A percentile compares a stretch with the other conserved stretches of the same genome.
Conservation (phyloP, 2,797 vertebrate genomes). For the Ctenopoma kingsleyae region DNA sequence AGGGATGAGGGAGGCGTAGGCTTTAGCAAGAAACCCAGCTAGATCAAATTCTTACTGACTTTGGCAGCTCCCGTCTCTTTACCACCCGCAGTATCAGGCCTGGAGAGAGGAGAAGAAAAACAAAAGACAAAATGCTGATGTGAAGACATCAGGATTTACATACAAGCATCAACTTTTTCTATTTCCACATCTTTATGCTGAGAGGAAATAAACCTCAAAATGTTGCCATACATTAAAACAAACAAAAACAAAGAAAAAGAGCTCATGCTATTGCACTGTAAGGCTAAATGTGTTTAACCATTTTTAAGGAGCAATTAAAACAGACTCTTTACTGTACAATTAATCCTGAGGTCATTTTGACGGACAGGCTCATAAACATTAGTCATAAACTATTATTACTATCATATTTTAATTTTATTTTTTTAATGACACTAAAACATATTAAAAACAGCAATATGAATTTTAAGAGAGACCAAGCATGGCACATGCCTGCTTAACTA, state of each 20-base stretch:
- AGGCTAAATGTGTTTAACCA: not conserved
- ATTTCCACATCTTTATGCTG: not conserved
- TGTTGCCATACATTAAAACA: not conserved
- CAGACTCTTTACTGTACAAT: not conserved
- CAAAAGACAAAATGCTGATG: not conserved
- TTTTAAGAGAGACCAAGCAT: too few relatives aligned
- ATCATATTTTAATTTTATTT: too few relatives aligned
- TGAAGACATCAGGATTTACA: not conserved
- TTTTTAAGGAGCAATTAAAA: not conserved
- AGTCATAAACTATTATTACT: not conserved
- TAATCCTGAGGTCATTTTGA: too few relatives aligned
- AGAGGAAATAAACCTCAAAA: not conserved
- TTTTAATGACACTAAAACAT: not conserved
- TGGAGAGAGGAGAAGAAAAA: constrained; percentile 54
- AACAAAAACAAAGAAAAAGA: not conserved
- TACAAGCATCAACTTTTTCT: not conserved
- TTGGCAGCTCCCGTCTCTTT: constrained; percentile 99
- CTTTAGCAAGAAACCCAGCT: constrained; percentile 90
- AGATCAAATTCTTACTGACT: constrained; percentile 99
- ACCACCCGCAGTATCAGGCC: constrained; percentile 94
- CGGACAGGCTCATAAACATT: too few relatives aligned
- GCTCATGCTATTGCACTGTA: not conserved
- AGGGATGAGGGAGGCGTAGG: constrained; percentile 89
- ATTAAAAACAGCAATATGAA: not conserved
- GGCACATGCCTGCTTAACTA: too few relatives aligned